Conservation (phyloP, 2,797 vertebrate genomes). For the Eulemur mongoz region DNA sequence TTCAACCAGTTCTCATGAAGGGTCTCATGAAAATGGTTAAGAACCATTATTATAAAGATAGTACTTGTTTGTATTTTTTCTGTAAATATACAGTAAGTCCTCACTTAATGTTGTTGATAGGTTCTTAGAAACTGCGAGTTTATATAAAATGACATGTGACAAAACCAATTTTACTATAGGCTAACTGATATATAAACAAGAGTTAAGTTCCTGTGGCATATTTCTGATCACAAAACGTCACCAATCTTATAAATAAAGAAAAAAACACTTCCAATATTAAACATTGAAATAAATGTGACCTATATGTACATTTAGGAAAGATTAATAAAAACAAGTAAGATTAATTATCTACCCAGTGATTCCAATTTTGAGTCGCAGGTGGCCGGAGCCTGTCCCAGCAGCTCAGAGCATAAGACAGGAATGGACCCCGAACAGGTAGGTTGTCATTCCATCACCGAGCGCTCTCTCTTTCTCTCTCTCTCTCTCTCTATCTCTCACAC, state of each 20-base stretch:
- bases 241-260: neutral
- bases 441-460: neutral
- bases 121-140: neutral
- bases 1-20: neutral
- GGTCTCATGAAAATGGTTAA: neutral
- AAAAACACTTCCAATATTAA: neutral
- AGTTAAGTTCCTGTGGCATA: neutral
- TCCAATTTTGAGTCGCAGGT: neutral
- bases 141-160: neutral
- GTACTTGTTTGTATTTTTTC: neutral
- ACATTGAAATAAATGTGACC: neutral
- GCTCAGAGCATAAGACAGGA: neutral
- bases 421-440: neutral
- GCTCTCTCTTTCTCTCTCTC: rapidly evolving
- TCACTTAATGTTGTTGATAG: too few relatives aligned
- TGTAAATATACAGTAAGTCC: neutral
- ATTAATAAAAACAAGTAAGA: neutral
- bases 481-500: neutral
- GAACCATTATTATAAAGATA: neutral
- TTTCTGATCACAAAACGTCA: neutral
- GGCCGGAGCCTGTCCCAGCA: neutral
- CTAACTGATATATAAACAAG: neutral
- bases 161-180: neutral
- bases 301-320: neutral
- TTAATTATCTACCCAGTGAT: neutral